These are phyloP conservation scores for Netelia fuscicornis DNA, from an alignment of 2,888 invertebrate species.

Conservation along the genomic window DNA sequence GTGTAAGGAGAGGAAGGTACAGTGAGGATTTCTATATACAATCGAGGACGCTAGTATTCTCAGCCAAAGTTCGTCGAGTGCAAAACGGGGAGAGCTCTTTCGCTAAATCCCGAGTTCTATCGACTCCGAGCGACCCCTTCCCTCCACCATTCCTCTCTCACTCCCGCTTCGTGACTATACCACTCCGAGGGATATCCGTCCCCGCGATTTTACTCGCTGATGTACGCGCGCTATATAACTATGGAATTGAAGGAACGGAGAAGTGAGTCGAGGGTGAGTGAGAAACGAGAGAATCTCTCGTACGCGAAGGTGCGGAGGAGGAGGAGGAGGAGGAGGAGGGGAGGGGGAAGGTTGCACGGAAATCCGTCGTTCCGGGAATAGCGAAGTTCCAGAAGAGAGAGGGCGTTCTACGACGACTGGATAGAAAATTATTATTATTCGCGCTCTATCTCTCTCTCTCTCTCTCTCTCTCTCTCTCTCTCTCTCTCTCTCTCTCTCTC, in stretches of 20 bases:
- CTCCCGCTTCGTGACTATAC: conserved; percentile 26
- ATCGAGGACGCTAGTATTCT: conserved; percentile 18
- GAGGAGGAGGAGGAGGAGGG: background rate
- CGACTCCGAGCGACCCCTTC: conserved; percentile 8
- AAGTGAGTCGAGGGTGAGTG: background rate
- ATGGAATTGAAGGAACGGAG: conserved; percentile 18
- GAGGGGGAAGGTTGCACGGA: conserved; percentile 27
- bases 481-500: background rate
- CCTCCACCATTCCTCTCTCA: background rate
- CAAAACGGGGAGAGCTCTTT: conserved; percentile 22
- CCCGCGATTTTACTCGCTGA: conserved; percentile 4
- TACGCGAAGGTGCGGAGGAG: background rate
- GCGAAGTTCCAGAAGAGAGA: conserved; percentile 30
- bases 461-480: background rate
- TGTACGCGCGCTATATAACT: conserved; percentile 6
- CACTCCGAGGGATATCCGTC: conserved; percentile 9
- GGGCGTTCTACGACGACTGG: conserved; percentile 34
- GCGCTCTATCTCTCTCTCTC: background rate
- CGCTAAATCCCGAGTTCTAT: conserved; percentile 16
- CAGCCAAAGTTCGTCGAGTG: conserved; percentile 50
- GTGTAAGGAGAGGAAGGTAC: too few species aligned
- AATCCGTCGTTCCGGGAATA: conserved; percentile 57
- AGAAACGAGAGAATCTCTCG: conserved; percentile 11
- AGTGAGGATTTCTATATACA: background rate
- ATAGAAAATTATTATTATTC: conserved; percentile 60